Percentiles rank a stretch among this genome's conserved stretches.
These are phyloP conservation scores for Micronycteris hirsuta DNA, from an alignment of 2,113 vertebrate genomes.

Conservation along the genomic window DNA sequence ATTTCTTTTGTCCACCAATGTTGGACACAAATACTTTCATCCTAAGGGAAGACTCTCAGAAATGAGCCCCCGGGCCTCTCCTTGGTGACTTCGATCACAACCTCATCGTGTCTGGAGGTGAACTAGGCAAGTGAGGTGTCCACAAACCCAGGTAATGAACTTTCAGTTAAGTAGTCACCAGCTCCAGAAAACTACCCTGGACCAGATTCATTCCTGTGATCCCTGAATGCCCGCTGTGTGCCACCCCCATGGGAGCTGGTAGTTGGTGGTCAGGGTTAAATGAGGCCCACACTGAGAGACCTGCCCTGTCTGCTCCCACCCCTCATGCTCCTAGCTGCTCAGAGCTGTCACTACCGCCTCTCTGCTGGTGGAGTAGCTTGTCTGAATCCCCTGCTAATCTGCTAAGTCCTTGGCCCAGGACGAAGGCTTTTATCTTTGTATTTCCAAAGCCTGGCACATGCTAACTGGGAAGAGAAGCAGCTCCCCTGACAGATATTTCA, in stretches of 20 bases:
- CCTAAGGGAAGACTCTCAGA: background rate
- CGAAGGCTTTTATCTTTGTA: background rate
- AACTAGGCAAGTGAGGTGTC: background rate
- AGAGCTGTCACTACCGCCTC: background rate
- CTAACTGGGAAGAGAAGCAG: background rate
- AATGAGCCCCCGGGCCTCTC: background rate
- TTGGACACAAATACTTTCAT: background rate
- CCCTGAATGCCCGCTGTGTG: background rate
- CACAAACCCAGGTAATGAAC: background rate
- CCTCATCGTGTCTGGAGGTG: background rate
- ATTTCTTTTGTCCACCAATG: background rate
- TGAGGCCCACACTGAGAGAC: background rate
- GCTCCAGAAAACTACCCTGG: background rate
- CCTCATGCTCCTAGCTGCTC: background rate
- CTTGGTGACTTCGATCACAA: background rate
- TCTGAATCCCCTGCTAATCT: background rate
- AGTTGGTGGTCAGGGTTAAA: background rate
- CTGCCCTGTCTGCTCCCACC: background rate
- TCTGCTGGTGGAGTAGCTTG: background rate
- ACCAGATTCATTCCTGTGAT: background rate
- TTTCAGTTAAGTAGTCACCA: background rate
- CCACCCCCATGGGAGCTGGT: background rate
- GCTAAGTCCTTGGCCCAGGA: background rate
- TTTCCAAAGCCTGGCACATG: background rate
- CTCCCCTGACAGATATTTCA: background rate